Evolutionary conservation across 2,797 vertebrate genomes (phyloP).

Genomic region (Chiloscyllium punctatum): DNA sequence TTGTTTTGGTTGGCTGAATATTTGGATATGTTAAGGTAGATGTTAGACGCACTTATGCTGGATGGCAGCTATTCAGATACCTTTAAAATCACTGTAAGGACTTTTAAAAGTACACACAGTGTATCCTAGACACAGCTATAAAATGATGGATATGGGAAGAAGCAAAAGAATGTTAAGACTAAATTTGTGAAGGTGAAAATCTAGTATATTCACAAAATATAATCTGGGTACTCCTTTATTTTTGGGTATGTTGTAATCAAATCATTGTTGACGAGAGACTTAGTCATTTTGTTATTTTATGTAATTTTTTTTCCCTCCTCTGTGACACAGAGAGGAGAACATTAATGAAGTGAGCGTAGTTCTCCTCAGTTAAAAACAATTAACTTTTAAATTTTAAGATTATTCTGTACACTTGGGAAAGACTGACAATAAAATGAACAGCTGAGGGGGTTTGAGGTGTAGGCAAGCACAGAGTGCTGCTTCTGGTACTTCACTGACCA

Average conservation of each 20-base stretch:
- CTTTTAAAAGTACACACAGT: background rate
- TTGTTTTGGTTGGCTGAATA: background rate
- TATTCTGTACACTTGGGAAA: constrained; percentile 59
- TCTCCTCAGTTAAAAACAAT: constrained; percentile 61
- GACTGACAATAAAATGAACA: constrained; percentile 77
- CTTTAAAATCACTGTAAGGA: background rate
- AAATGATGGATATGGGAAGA: constrained; percentile 26
- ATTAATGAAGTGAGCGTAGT: constrained; percentile 95
- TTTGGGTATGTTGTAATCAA: constrained; percentile 22
- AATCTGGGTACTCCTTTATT: background rate
- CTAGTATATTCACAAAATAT: background rate
- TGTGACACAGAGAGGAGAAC: constrained; percentile 45
- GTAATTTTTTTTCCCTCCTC: constrained; percentile 6
- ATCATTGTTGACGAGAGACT: background rate
- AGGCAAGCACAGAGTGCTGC: constrained; percentile 80
- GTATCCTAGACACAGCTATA: background rate
- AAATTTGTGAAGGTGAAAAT: constrained; percentile 22
- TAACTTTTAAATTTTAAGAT: constrained; percentile 53
- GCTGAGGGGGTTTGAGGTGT: constrained; percentile 67
- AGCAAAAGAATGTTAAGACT: background rate
- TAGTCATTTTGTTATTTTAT: background rate
- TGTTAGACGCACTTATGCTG: background rate
- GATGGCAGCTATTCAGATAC: background rate
- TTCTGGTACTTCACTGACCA: constrained; percentile 61
- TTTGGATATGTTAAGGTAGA: constrained; percentile 19